Evolutionary conservation across 2,888 invertebrate genomes (phyloP).

Genomic region (Drosophila hawaiiensis): DNA sequence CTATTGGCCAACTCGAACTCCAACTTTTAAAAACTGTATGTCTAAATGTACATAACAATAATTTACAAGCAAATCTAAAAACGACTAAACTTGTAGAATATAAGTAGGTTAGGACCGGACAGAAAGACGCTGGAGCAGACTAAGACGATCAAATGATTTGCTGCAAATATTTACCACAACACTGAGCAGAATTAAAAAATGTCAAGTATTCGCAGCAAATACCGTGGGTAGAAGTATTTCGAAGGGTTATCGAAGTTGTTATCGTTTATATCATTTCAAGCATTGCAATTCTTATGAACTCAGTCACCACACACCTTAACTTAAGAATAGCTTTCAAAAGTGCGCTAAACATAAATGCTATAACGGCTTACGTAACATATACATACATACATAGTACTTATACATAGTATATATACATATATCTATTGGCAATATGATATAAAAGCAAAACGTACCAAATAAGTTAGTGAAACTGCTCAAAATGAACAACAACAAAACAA

Average conservation of each 20-base stretch:
- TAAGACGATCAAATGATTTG: constrained; percentile 9
- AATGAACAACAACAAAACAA: constrained; percentile 3
- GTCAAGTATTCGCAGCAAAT: constrained; percentile 28
- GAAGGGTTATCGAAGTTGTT: constrained; percentile 19
- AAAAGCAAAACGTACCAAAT: constrained; percentile 60
- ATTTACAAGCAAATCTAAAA: constrained; percentile 68
- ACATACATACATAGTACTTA: constrained; percentile 38
- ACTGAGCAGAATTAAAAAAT: neutral
- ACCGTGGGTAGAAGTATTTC: neutral
- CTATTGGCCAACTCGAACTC: constrained; percentile 24
- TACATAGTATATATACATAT: constrained; percentile 26
- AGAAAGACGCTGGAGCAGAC: constrained; percentile 8
- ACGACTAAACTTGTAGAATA: constrained; percentile 55
- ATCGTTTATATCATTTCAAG: constrained; percentile 35
- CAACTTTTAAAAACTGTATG: constrained; percentile 60
- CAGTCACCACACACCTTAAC: constrained; percentile 43
- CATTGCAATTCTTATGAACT: constrained; percentile 68
- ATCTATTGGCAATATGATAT: constrained; percentile 52
- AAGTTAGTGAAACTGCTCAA: constrained; percentile 78
- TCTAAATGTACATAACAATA: constrained; percentile 82
- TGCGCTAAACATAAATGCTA: constrained; percentile 52
- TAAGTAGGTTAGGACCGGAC: constrained; percentile 54
- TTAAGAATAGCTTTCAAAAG: constrained; percentile 59
- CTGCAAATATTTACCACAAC: constrained; percentile 6
- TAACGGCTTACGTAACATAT: constrained; percentile 44